These are phyloP conservation scores for Drosophila pachea DNA, from an alignment of 1,140 invertebrate species.

Conservation along the genomic window DNA sequence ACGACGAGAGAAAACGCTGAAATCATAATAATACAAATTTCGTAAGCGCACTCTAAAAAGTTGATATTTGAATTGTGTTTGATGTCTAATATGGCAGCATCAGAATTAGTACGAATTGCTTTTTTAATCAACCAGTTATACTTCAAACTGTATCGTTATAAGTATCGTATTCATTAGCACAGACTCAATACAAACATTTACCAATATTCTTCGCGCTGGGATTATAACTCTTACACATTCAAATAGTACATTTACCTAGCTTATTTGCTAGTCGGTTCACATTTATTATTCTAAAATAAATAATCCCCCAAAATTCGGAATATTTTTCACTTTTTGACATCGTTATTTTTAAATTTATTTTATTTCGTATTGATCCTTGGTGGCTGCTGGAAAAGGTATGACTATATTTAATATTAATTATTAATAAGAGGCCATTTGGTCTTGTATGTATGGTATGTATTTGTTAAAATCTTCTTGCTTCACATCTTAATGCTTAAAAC, in stretches of 20 bases:
- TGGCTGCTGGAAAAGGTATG: neutral
- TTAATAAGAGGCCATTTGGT: neutral
- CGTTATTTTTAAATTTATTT: too few species aligned
- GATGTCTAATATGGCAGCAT: neutral
- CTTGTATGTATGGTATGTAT: neutral
- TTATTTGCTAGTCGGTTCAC: too few species aligned
- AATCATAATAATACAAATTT: neutral
- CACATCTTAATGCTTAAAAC: neutral
- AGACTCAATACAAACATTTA: neutral
- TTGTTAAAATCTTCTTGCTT: neutral
- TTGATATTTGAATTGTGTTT: too few species aligned
- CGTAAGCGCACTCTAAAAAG: too few species aligned
- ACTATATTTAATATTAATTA: neutral
- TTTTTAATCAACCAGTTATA: conserved; percentile 14
- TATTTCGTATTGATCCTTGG: neutral
- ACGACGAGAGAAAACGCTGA: neutral
- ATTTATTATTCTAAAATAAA: too few species aligned
- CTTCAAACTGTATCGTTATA: neutral
- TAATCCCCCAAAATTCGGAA: too few species aligned
- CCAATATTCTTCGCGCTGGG: neutral
- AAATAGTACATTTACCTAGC: neutral
- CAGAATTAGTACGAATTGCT: conserved; percentile 7
- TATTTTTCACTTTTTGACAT: too few species aligned
- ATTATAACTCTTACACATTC: neutral
- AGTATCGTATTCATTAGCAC: neutral